Evolutionary conservation across 2,797 vertebrate species (phyloP), one percentile per base, ranked within the genome.

Genomic region (Poecilia picta): DNA sequence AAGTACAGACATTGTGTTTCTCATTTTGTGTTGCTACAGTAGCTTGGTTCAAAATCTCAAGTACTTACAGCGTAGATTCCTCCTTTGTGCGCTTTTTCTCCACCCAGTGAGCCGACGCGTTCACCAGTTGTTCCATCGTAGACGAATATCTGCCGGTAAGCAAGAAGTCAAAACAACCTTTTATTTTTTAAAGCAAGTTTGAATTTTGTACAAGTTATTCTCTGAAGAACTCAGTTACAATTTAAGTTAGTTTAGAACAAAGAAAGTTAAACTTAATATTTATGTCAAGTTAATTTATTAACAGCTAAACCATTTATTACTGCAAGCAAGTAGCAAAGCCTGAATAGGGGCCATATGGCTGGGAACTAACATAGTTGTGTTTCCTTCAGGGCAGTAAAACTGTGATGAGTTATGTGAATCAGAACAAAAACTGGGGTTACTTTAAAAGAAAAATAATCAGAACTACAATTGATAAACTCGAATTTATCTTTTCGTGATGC

Each of bases 41-140:
- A 49, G 5, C 28, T 4, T 20, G 45, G 11, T 20, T 43, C 33
- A 53, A 11, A 8, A 23, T 6, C 4, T n/a, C 39, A 51, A 4
- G 1, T 6, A 97, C 98, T 97, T 93, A 99, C 98, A 62, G 98
- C 97, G 72, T 99, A 99, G 89, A 99, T 95, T 81, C 98, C 98
- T 76, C 98, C 98, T 0, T 95, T 95, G 15, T 99, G 98, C 47
- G 98, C 98, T 87, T 97, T 98, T 76, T 92, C 94, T 82, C 94
- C 97, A 41, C 98, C 98, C 68, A 99, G 95, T 0, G 93, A 75
- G 23, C 92, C 83, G 1, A 97, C 73, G 64, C 87, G 94, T 49
- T 97, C 97, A 43, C 97, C 97, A 0, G 94, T 97, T 81, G 95
- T 96, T 57, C 98, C 98, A 71, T 99, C 97, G 23, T 96, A 98